Evolutionary conservation across 2,797 vertebrate genomes (phyloP), one percentile per base, ranked within the genome.

Genomic region (Dicrostonyx torquatus): DNA sequence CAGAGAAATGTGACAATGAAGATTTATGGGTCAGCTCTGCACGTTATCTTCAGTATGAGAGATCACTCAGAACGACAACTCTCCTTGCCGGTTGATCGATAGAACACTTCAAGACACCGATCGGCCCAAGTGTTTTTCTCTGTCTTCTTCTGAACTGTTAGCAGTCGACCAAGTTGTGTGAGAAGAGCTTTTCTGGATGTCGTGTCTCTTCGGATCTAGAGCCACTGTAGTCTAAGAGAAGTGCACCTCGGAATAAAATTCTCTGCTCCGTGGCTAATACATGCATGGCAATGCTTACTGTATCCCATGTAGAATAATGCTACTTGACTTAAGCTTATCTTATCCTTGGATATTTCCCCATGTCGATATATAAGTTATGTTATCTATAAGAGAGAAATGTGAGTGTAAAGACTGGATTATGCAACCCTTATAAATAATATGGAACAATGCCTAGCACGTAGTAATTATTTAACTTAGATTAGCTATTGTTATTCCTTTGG

Each of bases 391-490:
- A 92, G 86, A 12, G n/a, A 87, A 96, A 86, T 73, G 40, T 15
- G 48, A 88, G 58, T 70, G 4, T 75, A 40, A 93, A 87, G n/a
- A 34, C 24, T 55, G 79, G 87, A 76, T 91, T 83, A 89, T 60
- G 73, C 53, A 89, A 72, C 58, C 43, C 60, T 91, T 87, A 79
- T n/a, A 95, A 79, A 72, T 87, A 90, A 91, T 34, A 50, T 79
- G 64, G n/a, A 84, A 78, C 2, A 72, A 93, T 58, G 43, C 60
- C 26, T 91, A 76, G 53, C 31, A 87, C 5, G 4, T 55, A 34
- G 29, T 83, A 83, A 91, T 92, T 95, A 78, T 70, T 96, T 87
- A 79, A 91, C 66, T 79, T 90, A 95, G 85, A 87, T 95, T 72
- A 86, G 34, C 40, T 72, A 70, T 80, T 90, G 40, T 84, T 94